phyloP scores from a whole-genome alignment of 2,888 invertebrate species.

The Torymus texanus region DNA sequence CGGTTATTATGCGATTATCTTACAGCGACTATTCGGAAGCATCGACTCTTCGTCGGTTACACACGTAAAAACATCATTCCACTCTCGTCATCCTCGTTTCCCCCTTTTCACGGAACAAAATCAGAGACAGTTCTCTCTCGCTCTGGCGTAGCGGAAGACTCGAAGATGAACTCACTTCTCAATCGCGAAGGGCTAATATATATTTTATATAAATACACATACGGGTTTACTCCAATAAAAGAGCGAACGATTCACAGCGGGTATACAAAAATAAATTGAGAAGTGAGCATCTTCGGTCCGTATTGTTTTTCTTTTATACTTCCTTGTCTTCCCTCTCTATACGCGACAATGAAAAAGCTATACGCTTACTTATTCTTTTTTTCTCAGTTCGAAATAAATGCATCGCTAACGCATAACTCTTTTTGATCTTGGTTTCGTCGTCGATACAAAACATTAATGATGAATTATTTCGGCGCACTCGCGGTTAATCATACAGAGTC shows the following conservation, averaged over 20 bases:
- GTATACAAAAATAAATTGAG: slow-evolving; percentile 42
- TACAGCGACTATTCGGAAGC: slow-evolving; percentile 57
- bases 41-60: slow-evolving; percentile 35
- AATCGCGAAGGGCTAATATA: not conserved
- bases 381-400: slow-evolving; percentile 28
- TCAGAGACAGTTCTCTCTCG: not conserved
- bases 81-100: not conserved
- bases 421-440: slow-evolving; percentile 28
- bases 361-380: not conserved
- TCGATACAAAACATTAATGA: slow-evolving; percentile 25
- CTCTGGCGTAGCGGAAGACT: not conserved
- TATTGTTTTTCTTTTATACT: too few relatives aligned
- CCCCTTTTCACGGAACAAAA: slow-evolving; percentile 6
- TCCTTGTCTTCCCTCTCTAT: too few relatives aligned
- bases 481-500: slow-evolving; percentile 48
- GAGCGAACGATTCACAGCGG: not conserved
- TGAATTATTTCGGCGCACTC: slow-evolving; percentile 42
- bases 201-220: not conserved
- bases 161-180: slow-evolving; percentile 1
- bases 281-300: slow-evolving; percentile 26
- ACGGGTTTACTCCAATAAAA: not conserved
- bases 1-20: slow-evolving; percentile 51
- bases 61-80: not conserved
- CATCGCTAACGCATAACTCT: slow-evolving; percentile 5
- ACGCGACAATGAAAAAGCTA: slow-evolving; percentile 19